Base-by-base conservation (phyloP, 2,797 vertebrate species). In the Spinibarbus caldwelli region DNA sequence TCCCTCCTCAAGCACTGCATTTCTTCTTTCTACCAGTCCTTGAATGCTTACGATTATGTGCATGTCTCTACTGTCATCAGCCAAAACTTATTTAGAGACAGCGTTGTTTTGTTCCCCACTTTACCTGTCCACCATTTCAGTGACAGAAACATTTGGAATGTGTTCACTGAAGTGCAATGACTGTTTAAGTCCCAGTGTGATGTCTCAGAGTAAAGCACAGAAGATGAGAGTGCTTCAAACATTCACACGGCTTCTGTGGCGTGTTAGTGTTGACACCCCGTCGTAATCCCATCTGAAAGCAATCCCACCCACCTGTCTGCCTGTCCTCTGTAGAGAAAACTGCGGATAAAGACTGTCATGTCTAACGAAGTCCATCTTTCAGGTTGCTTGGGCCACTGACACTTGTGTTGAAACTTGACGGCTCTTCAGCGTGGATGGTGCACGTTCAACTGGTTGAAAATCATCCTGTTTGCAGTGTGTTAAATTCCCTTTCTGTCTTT, bases 321-420 rank as follows among this genome's bases (percentile, higher is more conserved):
- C 91, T 89, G 83, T 88, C 85, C 86, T 92, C 90, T 68, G 86
- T 23, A 70, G 45, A 86, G 21, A 82, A 68, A 87, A 80, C 15
- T 47, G 54, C 15, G 12, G 57, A 41, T 76, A 43, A 36, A 77
- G 29, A 54, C 80, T 89, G 66, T 73, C 47, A 71, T 85, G 85
- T 90, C 89, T 86, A 41, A 73, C 87, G 92, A 90, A 72, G 66
- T 78, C 47, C 29, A 26, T 78, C n/a, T 71, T 88, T 80, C 86
- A 49, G 38, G 66, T 47, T 76, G 19, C 21, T 38, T 14, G 15
- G 67, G 68, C 66, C 67, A 64, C 77, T 77, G 80, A 66, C 78
- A 73, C 76, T 71, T 86, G 86, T 62, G 59, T 47, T 78, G 14
- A 66, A 77, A 54, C 49, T 67, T 82, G 34, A 41, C 2, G 45